Evolutionary conservation across 2,797 vertebrate genomes (phyloP), one percentile per base, ranked within the genome.

Genomic region (Malacoctenus gilli): DNA sequence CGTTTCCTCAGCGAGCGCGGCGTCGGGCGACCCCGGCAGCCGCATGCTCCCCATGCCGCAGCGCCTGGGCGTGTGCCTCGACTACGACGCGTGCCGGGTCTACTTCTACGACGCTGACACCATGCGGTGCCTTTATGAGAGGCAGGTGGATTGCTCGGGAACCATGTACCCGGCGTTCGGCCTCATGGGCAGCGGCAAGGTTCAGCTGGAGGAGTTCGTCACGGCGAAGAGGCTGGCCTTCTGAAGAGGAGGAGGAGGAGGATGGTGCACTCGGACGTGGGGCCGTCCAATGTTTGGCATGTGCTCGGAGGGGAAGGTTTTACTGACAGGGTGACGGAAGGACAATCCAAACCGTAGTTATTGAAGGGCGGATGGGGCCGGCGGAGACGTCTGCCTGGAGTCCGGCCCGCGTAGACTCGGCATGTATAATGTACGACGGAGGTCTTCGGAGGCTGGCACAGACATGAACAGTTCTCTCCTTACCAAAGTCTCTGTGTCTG

Each of bases 81-180:
- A 99, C 84, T 95, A 91, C 23, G 97, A 98, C 1, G 92, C 90
- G 1, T 91, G 96, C 50, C 93, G 88, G 20, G 94, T 98, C 60
- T 93, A 86, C 30, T 99, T 99, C 77, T 96, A 95, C 0, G 94
- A 99, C 0, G 93, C 92, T 0, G 94, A 94, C 72, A 67, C 59
- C 70, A 98, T 99, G 96, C 91, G 92, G 80, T 96, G 95, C 89
- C 92, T 99, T 60, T 98, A 94, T 0, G 96, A 98, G 80, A 92
- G 95, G n/a, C 92, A 92, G 57, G 94, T 98, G 75, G 96, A 99
- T 65, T 98, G 97, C 48, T 94, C 95, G 0, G 94, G 93, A 9
- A 89, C 92, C 0, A 97, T 99, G 96, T 99, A 94, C 79, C 97
- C 97, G 0, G 95, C 93, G 0, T 99, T 99, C 9, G 97, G 94